A percentile compares a stretch with the other conserved stretches of the same genome.
phyloP scores from a whole-genome alignment of 2,888 invertebrate genomes.

The Trilocha varians region DNA sequence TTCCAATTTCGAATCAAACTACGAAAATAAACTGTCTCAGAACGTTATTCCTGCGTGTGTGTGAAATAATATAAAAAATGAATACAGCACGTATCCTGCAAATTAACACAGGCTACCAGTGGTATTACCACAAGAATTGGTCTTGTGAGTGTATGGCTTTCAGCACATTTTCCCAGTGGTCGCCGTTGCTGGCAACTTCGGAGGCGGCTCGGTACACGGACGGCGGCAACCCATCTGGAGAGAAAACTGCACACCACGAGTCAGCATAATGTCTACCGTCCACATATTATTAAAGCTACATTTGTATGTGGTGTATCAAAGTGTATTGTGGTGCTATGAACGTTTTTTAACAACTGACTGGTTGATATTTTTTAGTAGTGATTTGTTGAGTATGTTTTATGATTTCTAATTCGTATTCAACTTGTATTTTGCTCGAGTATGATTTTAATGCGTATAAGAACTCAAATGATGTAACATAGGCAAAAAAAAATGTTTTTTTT shows the following conservation, averaged over 20 bases:
- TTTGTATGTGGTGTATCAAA: too few species aligned
- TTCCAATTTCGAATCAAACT: too few species aligned
- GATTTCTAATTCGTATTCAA: neutral
- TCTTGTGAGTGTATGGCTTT: constrained; percentile 70
- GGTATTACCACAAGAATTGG: constrained; percentile 71
- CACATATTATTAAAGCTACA: too few species aligned
- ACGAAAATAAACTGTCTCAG: too few species aligned
- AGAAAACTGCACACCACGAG: constrained; percentile 71
- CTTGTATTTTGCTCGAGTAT: too few species aligned
- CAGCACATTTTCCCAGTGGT: constrained; percentile 79
- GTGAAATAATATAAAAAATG: constrained; percentile 44
- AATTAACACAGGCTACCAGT: constrained; percentile 41
- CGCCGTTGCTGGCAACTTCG: constrained; percentile 77
- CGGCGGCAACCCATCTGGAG: constrained; percentile 65
- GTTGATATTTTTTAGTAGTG: neutral
- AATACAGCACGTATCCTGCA: constrained; percentile 63
- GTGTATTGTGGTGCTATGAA: too few species aligned
- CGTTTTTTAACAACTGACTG: neutral
- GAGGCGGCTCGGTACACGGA: constrained; percentile 67
- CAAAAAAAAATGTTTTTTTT: too few species aligned
- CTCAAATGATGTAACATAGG: too few species aligned
- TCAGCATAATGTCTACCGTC: constrained; percentile 54
- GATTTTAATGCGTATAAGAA: too few species aligned
- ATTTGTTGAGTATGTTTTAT: neutral
- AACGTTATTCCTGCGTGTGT: constrained; percentile 17